Evolutionary conservation across 1,140 invertebrate genomes (phyloP).

Genomic region (Tyrophagus putrescentiae): DNA sequence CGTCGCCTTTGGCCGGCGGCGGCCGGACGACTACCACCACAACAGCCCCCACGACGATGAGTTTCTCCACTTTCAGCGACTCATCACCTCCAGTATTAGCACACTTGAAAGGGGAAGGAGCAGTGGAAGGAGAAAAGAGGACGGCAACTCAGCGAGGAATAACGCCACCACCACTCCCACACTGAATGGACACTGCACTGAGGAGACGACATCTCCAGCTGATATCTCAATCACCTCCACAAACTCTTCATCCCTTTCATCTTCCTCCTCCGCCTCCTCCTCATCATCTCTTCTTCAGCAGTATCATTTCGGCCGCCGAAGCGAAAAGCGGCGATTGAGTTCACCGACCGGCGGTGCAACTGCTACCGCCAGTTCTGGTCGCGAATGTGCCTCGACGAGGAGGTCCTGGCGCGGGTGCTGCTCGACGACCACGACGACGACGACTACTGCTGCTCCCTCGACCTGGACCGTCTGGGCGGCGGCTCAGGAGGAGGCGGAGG

Average conservation of each 20-base stretch:
- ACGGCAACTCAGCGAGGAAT: too few species aligned
- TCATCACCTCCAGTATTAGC: neutral
- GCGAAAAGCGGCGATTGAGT: neutral
- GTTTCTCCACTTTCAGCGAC: neutral
- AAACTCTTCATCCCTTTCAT: too few species aligned
- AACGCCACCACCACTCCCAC: too few species aligned
- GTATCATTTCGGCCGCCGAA: too few species aligned
- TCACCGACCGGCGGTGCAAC: constrained; percentile 1
- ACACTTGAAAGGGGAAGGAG: too few species aligned
- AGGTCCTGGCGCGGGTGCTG: constrained; percentile 16
- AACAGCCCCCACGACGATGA: constrained; percentile 3
- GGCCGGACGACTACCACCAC: neutral
- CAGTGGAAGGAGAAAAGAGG: too few species aligned
- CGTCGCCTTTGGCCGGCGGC: neutral
- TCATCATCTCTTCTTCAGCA: too few species aligned
- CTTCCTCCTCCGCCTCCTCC: too few species aligned
- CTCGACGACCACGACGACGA: neutral
- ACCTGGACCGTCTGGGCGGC: constrained; percentile 2
- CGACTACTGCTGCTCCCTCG: neutral
- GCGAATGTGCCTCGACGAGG: constrained; percentile 5
- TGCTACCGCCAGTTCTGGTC: constrained; percentile 16
- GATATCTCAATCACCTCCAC: too few species aligned
- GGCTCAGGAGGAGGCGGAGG: too few species aligned
- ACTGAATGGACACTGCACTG: too few species aligned
- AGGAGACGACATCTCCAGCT: too few species aligned